Conservation (phyloP, 2,113 vertebrate species). For the Delphinapterus leucas region DNA sequence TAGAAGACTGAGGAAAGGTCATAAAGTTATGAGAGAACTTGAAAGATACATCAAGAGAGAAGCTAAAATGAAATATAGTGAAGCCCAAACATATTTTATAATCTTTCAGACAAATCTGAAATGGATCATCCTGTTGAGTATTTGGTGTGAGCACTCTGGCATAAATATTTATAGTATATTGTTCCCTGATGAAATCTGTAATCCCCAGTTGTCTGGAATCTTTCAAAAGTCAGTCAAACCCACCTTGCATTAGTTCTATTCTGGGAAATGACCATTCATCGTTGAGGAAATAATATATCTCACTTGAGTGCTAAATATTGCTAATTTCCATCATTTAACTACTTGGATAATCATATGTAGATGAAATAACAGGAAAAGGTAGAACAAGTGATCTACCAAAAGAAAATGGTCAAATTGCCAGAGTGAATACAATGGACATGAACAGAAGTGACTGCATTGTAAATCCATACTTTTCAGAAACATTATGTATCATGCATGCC, state of each 20-base stretch:
- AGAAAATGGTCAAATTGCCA: background rate
- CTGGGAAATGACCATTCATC: background rate
- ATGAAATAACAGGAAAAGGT: background rate
- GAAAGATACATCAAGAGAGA: background rate
- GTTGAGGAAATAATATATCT: conserved; percentile 17
- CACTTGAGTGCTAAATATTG: background rate
- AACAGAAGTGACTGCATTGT: conserved; percentile 49
- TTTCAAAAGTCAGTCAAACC: background rate
- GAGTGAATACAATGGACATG: conserved; percentile 62
- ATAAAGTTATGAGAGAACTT: background rate
- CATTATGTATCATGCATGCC: background rate
- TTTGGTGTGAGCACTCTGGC: background rate
- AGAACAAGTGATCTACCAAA: background rate
- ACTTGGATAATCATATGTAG: background rate
- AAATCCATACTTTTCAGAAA: conserved; percentile 67
- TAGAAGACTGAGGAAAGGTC: background rate
- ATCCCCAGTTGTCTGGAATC: background rate
- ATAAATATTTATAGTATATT: background rate
- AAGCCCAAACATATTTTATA: background rate
- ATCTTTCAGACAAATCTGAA: background rate
- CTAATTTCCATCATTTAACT: conserved; percentile 27
- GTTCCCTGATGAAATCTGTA: conserved; percentile 6
- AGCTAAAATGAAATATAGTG: background rate
- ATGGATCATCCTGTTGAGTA: background rate
- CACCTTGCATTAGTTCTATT: conserved; percentile 11